These are phyloP conservation scores for Piaya cayana DNA, from an alignment of 2,113 vertebrate genomes.

Conservation along the genomic window DNA sequence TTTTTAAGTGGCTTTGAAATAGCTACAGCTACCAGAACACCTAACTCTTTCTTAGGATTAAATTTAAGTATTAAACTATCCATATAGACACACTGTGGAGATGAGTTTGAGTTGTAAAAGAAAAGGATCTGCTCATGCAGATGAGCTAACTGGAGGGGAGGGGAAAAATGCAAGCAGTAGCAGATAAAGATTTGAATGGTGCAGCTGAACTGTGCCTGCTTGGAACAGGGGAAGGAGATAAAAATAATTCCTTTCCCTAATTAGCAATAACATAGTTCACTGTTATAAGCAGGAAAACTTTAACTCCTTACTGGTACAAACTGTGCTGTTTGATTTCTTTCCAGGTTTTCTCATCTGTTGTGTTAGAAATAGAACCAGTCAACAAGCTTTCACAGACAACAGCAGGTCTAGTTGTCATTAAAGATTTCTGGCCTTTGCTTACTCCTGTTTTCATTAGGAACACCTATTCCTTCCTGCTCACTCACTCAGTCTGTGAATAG, in stretches of 20 bases:
- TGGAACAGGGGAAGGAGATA: background rate
- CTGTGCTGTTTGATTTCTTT: background rate
- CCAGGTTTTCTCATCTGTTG: background rate
- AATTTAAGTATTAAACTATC: background rate
- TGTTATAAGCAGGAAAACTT: background rate
- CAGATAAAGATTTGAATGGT: background rate
- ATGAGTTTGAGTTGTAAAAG: background rate
- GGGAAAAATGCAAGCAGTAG: background rate
- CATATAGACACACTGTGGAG: background rate
- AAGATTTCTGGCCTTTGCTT: background rate
- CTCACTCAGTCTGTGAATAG: background rate
- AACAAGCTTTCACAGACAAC: background rate
- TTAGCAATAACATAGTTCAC: background rate
- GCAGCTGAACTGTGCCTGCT: background rate
- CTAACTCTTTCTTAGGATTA: background rate
- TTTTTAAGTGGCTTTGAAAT: background rate
- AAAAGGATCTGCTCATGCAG: background rate
- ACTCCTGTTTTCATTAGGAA: background rate
- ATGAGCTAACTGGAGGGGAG: background rate
- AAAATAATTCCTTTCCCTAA: conserved; percentile 20
- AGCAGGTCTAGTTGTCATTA: background rate
- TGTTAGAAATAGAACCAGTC: background rate
- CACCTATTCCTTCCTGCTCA: background rate
- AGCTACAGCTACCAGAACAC: background rate
- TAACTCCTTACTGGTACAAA: background rate